Conservation (phyloP, 2,888 invertebrate species). For the Scotopteryx bipunctaria region DNA sequence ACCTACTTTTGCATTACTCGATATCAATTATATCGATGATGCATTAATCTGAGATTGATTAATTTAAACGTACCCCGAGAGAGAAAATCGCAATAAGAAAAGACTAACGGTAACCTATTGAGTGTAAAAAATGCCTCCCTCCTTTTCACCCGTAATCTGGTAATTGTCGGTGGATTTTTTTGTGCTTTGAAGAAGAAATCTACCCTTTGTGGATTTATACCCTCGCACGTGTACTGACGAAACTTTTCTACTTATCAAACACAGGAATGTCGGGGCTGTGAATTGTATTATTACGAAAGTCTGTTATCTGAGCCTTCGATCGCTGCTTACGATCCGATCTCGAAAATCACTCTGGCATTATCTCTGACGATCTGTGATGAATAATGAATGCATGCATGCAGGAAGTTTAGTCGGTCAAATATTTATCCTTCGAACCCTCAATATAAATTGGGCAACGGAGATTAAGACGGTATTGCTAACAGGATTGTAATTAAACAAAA, state of each 20-base stretch:
- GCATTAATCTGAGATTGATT: constrained; percentile 51
- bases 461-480: constrained; percentile 66
- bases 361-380: constrained; percentile 45
- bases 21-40: too few relatives aligned
- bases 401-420: constrained; percentile 49
- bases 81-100: constrained; percentile 56
- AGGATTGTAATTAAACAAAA: constrained; percentile 70
- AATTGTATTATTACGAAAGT: constrained; percentile 57
- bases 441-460: constrained; percentile 54
- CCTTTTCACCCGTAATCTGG: constrained; percentile 73
- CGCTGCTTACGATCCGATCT: constrained; percentile 40
- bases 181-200: constrained; percentile 59
- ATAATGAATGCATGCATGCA: constrained; percentile 47
- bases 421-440: constrained; percentile 52
- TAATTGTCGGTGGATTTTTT: constrained; percentile 75
- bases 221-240: constrained; percentile 71
- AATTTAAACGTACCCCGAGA: constrained; percentile 63
- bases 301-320: constrained; percentile 54
- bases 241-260: constrained; percentile 66
- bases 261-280: constrained; percentile 51
- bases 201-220: constrained; percentile 70
- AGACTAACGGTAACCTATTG: constrained; percentile 56
- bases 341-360: constrained; percentile 45
- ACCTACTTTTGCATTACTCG: too few relatives aligned
- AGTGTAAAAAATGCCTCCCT: constrained; percentile 59